These are phyloP conservation scores for Drosophila murphyi DNA, from an alignment of 1,140 invertebrate genomes.

Conservation along the genomic window DNA sequence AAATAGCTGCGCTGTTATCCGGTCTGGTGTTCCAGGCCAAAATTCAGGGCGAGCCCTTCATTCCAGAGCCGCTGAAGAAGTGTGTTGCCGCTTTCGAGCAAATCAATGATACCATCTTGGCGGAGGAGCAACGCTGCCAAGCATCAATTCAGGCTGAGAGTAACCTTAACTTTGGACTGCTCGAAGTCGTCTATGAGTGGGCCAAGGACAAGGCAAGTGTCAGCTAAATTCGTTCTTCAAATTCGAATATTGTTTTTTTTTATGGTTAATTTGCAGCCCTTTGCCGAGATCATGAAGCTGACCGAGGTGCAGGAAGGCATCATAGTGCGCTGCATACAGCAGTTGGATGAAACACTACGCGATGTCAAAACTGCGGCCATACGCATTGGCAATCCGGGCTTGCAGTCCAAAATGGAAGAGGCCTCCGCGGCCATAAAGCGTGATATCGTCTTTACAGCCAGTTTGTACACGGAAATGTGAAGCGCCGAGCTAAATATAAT, in stretches of 20 bases:
- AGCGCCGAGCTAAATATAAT: background rate
- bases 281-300: constrained; percentile 95
- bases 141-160: constrained; percentile 69
- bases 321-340: constrained; percentile 98
- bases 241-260: background rate
- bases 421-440: constrained; percentile 96
- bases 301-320: constrained; percentile 99
- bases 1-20: constrained; percentile 97
- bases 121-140: constrained; percentile 67
- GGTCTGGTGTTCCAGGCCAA: constrained; percentile 96
- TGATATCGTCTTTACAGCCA: constrained; percentile 99
- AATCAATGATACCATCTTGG: constrained; percentile 75
- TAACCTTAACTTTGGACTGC: constrained; percentile 95
- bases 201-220: constrained; percentile 90
- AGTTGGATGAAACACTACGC: constrained; percentile 95
- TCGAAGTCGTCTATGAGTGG: constrained; percentile 98
- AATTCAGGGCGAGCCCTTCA: constrained; percentile 85
- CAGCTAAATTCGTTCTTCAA: background rate
- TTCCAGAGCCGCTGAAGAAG: constrained; percentile 86
- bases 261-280: constrained; percentile 86
- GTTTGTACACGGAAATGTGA: constrained; percentile 92
- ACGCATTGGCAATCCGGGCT: constrained; percentile 95
- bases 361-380: constrained; percentile 97
- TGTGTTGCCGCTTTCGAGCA: constrained; percentile 75
- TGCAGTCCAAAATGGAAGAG: constrained; percentile 98